phyloP scores from a whole-genome alignment of 1,140 invertebrate genomes.

The Drosophila athabasca region DNA sequence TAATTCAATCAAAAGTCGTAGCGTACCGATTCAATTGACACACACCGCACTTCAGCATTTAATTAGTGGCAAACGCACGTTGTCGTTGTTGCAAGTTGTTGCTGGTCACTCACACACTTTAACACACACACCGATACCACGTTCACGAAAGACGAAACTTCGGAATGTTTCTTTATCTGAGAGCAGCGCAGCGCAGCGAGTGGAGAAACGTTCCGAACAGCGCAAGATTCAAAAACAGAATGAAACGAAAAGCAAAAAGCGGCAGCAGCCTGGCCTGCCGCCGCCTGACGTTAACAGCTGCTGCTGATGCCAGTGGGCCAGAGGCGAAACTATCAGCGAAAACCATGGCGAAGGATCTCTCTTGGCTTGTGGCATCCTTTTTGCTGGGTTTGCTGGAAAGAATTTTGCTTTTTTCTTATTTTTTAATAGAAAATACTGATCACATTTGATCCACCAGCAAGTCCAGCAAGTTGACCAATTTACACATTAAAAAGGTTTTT shows the following conservation, averaged over 20 bases:
- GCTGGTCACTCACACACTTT: conserved; percentile 37
- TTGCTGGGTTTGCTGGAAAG: too few species aligned
- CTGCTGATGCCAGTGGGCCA: conserved; percentile 5
- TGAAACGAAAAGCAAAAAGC: conserved; percentile 21
- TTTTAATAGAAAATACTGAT: too few species aligned
- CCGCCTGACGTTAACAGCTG: conserved; percentile 2
- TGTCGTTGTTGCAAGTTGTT: conserved; percentile 15
- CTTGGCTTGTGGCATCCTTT: too few species aligned
- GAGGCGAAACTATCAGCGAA: background rate
- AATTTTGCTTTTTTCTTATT: too few species aligned
- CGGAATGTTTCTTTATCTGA: conserved; percentile 14
- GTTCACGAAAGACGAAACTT: conserved; percentile 33
- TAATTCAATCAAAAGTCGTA: conserved; percentile 67
- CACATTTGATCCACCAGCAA: too few species aligned
- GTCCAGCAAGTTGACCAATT: too few species aligned
- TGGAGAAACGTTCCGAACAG: conserved; percentile 43
- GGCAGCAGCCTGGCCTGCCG: background rate
- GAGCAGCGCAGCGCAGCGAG: conserved; percentile 41
- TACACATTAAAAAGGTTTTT: too few species aligned
- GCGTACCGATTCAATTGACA: conserved; percentile 61
- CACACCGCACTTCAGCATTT: conserved; percentile 52
- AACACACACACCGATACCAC: conserved; percentile 21
- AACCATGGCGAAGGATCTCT: too few species aligned
- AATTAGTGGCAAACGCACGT: conserved; percentile 40
- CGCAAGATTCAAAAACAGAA: conserved; percentile 61